Base-by-base conservation (phyloP, 2,113 vertebrate genomes). In the Atlantisia rogersi region DNA sequence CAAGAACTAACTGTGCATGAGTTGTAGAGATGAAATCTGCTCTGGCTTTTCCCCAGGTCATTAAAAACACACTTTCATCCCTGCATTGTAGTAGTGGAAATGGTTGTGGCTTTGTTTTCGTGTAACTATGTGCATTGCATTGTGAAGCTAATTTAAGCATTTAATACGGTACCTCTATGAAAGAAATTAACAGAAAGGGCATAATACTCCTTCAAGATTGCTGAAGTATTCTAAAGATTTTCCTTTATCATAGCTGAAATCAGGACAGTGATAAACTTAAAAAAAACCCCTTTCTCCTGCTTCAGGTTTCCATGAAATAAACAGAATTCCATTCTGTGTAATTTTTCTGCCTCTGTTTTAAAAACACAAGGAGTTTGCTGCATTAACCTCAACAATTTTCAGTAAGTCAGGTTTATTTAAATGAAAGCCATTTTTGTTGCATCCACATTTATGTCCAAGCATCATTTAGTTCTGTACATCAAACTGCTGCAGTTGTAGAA, bases 21-120 rank as follows among this genome's bases (percentile, higher is more conserved):
- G 58, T n/a, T 2, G 8, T 32, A n/a, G 40, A 85, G 60, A 40
- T 75, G 8, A 75, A 87, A 87, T 84, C 35, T 78, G 12, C 44
- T 89, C 84, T 93, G 73, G 25, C 40, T 80, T 77, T 86, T 73
- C 10, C 15, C 16, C 65, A 56, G 21, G 21, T 67, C 44, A 32
- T 71, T 81, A 59, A 53, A 89, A 65, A 26, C 44, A 24, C 16
- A 40, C 10, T 44, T 35, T 69, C 46, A 11, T 56, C 50, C 55
- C 13, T 89, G 59, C 39, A 15, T 78, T 6, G 1, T 73, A 44
- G 32, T 26, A 69, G 26, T 42, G 10, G 31, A 82, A 88, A 83
- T 1, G 2, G 9, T 28, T 58, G 48, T 77, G 35, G 35, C 40
- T 86, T 80, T 89, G 6, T 35, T 86, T 77, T 75, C 0, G 0